Evolutionary conservation across 1,140 invertebrate species (phyloP).

Genomic region (Neodiprion virginianus): DNA sequence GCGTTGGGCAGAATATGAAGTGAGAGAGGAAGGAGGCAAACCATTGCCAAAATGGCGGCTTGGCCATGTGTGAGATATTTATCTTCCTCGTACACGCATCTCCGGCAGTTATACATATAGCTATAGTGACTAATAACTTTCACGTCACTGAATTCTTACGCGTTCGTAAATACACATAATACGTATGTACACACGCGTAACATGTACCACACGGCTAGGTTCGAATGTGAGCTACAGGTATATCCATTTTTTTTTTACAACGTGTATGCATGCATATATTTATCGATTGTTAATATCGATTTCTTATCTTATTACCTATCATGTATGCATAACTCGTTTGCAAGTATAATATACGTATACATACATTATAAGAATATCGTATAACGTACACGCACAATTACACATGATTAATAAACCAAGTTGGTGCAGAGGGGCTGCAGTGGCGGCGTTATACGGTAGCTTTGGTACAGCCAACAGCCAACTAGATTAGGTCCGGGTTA

Average conservation of each 20-base stretch:
- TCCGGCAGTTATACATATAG: neutral
- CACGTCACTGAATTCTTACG: conserved; percentile 5
- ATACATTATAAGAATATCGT: too few relatives aligned
- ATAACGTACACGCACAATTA: too few relatives aligned
- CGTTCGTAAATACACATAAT: neutral
- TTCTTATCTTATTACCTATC: neutral
- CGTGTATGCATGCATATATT: neutral
- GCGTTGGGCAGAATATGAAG: neutral
- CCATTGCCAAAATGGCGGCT: neutral
- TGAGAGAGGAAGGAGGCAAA: too few relatives aligned
- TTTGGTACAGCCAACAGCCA: too few relatives aligned
- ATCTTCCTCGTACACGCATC: conserved; percentile 6
- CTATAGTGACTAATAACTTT: neutral
- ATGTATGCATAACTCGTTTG: too few relatives aligned
- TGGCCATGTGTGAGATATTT: conserved; percentile 4
- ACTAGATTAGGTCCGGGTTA: too few relatives aligned
- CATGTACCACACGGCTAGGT: neutral
- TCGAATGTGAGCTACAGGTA: too few relatives aligned
- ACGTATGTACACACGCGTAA: neutral
- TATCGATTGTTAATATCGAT: neutral
- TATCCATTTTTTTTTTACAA: neutral
- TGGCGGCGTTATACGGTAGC: too few relatives aligned
- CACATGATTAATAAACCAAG: too few relatives aligned
- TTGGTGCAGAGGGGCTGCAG: too few relatives aligned
- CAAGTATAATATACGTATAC: too few relatives aligned